A percentile compares a stretch with the other conserved stretches of the same genome.
These are phyloP conservation scores for Odontesthes bonariensis DNA, from an alignment of 2,113 vertebrate genomes.

Conservation along the genomic window DNA sequence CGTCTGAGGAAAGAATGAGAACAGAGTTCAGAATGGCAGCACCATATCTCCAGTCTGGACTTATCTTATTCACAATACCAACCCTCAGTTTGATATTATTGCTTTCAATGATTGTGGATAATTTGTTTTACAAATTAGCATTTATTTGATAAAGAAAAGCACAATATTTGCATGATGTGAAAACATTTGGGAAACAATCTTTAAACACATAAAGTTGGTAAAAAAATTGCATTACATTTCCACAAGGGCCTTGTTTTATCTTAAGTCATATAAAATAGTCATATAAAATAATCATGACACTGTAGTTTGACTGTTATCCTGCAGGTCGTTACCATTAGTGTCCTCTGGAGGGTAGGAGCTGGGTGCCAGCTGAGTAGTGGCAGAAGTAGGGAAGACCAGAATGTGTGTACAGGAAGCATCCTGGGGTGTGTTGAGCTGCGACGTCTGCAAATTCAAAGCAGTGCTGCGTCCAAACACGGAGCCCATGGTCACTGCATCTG, in stretches of 20 bases:
- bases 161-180: too few species aligned
- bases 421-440: slow-evolving; percentile 97
- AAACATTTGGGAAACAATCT: too few species aligned
- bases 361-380: slow-evolving; percentile 94
- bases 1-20: slow-evolving; percentile 80
- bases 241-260: too few species aligned
- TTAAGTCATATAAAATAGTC: too few species aligned
- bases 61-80: background rate
- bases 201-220: too few species aligned
- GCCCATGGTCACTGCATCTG: slow-evolving; percentile 97
- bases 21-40: background rate
- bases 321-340: slow-evolving; percentile 86
- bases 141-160: too few species aligned
- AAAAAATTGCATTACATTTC: too few species aligned
- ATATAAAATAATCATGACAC: too few species aligned
- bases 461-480: slow-evolving; percentile 98
- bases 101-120: background rate
- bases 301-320: background rate
- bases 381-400: slow-evolving; percentile 96
- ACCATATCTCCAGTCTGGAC: background rate
- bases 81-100: background rate
- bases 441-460: slow-evolving; percentile 95
- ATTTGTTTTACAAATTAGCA: background rate
- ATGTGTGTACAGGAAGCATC: slow-evolving; percentile 98
- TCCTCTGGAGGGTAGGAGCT: slow-evolving; percentile 96